Percentiles rank a stretch among this genome's conserved stretches.
Conservation (phyloP, 2,888 invertebrate species). For the Anodontia alba region DNA sequence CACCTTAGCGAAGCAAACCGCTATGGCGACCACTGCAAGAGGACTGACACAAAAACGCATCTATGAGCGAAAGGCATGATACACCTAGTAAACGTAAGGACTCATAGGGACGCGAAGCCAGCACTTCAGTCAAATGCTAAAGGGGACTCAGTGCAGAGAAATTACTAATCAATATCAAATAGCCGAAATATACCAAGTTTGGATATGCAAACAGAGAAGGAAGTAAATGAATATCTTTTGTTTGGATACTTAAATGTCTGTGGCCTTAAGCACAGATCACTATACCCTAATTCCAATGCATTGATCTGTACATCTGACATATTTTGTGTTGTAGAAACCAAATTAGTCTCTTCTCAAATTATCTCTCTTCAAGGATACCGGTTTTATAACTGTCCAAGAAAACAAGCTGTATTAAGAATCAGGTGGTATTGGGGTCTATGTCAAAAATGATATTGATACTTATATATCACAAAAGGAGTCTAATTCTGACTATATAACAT, state of each 20-base stretch:
- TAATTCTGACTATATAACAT: too few species aligned
- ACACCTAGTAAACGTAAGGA: not conserved
- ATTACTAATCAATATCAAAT: not conserved
- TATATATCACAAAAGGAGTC: too few species aligned
- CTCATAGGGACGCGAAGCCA: not conserved
- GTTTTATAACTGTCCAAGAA: not conserved
- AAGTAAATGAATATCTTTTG: too few species aligned
- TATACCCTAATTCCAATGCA: not conserved
- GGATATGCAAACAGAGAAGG: too few species aligned
- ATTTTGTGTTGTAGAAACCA: not conserved
- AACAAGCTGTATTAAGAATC: not conserved
- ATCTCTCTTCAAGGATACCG: slow-evolving; percentile 1
- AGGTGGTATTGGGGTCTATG: not conserved
- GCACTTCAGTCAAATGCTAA: not conserved
- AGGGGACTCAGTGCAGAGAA: not conserved
- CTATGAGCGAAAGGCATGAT: too few species aligned
- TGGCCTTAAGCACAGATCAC: not conserved
- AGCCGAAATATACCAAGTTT: too few species aligned
- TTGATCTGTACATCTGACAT: not conserved
- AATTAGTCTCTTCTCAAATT: not conserved
- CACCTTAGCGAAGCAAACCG: too few species aligned
- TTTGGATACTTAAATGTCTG: not conserved
- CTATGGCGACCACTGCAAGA: too few species aligned
- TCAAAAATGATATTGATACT: not conserved
- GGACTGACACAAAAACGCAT: too few species aligned